Base-by-base conservation (phyloP, 1,140 invertebrate species). In the Lasaia peninsularis region DNA sequence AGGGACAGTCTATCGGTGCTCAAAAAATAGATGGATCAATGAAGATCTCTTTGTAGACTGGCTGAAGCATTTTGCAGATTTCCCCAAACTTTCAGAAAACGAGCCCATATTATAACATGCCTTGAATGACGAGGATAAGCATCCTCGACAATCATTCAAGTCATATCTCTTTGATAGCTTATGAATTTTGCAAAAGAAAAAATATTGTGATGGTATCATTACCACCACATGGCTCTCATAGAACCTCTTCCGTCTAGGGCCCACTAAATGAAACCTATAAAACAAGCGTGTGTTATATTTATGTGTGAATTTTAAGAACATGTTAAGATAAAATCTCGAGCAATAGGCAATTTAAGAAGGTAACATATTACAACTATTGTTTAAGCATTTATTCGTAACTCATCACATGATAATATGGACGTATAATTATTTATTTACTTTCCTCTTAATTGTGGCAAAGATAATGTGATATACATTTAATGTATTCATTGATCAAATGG, bases 231-330 rank as follows among this genome's bases (percentile, higher is more conserved):
- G 63, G 54, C n/a, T 70, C 63, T 21, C 65, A 75, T 63, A 84
- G 79, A 67, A 66, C 88, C 89, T n/a, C 61, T 91, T 56, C 70
- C 51, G 73, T 90, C 50, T 90, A 75, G 74, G 71, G 73, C 1
- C 73, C 88, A 28, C 76, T 91, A 9, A 90, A 91, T 72, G 60
- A 60, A 50, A 64, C 69, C 58, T 77, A 76, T 33, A 73, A n/a
- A 75, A 48, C 54, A 63, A 18, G 81, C 67, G 55, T n/a, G n/a
- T n/a, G n/a, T n/a, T n/a, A n/a, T n/a, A n/a, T n/a, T n/a, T n/a
- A n/a, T n/a, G n/a, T n/a, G n/a, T n/a, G n/a, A n/a, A n/a, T n/a
- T n/a, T n/a, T n/a, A n/a, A n/a, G n/a, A n/a, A n/a, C n/a, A n/a
- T n/a, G n/a, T n/a, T n/a, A n/a, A n/a, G n/a, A n/a, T n/a, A n/a